A percentile compares a stretch with the other conserved stretches of the same genome.
These are phyloP conservation scores for Bambusicola thoracicus DNA, from an alignment of 2,113 vertebrate species.

Conservation along the genomic window DNA sequence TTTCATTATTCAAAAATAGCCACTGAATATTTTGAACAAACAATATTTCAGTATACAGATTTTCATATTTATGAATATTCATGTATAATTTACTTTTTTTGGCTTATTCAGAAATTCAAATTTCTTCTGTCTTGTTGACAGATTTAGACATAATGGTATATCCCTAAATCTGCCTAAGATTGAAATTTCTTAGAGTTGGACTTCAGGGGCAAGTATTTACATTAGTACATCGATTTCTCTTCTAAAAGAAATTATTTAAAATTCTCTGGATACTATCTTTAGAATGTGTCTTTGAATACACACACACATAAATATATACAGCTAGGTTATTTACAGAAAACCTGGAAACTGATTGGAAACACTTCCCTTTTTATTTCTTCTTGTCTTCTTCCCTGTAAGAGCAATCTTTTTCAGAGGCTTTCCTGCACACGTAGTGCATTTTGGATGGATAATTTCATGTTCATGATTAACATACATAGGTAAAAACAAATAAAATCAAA, in stretches of 20 bases:
- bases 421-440: neutral
- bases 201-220: neutral
- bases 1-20: constrained; percentile 5
- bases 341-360: neutral
- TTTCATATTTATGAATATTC: constrained; percentile 32
- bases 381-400: neutral
- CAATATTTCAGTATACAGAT: neutral
- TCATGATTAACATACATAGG: neutral
- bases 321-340: neutral
- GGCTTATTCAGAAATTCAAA: neutral
- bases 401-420: neutral
- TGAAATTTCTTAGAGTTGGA: neutral
- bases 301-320: neutral
- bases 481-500: neutral
- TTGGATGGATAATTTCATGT: neutral
- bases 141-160: neutral
- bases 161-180: neutral
- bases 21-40: neutral
- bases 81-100: neutral
- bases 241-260: neutral
- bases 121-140: neutral
- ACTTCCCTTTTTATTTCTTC: neutral
- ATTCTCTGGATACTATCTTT: neutral
- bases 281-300: neutral
- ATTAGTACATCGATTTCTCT: neutral